Evolutionary conservation across 2,888 invertebrate genomes (phyloP).

Genomic region (Hypomecis punctinalis): DNA sequence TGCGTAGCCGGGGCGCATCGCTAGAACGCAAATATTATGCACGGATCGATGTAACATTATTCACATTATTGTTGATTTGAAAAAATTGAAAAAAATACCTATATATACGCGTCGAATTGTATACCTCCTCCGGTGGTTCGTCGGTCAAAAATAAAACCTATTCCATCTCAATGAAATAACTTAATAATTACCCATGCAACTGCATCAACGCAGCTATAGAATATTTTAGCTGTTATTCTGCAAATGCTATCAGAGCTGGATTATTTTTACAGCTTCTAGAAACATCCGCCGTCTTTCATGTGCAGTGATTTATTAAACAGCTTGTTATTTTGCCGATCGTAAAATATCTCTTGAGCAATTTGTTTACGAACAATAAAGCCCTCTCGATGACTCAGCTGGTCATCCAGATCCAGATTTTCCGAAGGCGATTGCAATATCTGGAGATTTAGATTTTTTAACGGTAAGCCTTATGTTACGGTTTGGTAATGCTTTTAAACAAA

Average conservation of each 20-base stretch:
- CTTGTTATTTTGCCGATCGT: constrained; percentile 44
- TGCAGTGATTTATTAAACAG: constrained; percentile 38
- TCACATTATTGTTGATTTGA: no score
- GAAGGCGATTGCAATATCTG: constrained; percentile 8
- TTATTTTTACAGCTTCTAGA: constrained; percentile 29
- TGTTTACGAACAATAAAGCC: constrained; percentile 53
- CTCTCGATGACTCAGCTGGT: constrained; percentile 46
- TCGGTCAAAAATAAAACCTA: no score
- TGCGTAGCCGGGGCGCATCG: no score
- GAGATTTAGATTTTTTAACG: not conserved
- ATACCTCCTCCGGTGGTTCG: no score
- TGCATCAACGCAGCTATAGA: not conserved
- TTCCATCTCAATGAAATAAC: no score
- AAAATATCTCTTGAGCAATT: constrained; percentile 52
- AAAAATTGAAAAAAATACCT: no score
- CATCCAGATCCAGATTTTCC: constrained; percentile 27
- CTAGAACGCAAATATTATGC: no score
- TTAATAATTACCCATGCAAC: not conserved
- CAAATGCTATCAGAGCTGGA: constrained; percentile 22
- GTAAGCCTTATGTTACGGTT: no score
- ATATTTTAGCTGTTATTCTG: constrained; percentile 15
- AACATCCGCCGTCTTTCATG: constrained; percentile 39
- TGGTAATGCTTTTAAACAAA: no score
- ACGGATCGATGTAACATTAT: no score
- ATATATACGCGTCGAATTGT: no score